Evolutionary conservation across 2,113 vertebrate species (phyloP).

Genomic region (Nanger granti): DNA sequence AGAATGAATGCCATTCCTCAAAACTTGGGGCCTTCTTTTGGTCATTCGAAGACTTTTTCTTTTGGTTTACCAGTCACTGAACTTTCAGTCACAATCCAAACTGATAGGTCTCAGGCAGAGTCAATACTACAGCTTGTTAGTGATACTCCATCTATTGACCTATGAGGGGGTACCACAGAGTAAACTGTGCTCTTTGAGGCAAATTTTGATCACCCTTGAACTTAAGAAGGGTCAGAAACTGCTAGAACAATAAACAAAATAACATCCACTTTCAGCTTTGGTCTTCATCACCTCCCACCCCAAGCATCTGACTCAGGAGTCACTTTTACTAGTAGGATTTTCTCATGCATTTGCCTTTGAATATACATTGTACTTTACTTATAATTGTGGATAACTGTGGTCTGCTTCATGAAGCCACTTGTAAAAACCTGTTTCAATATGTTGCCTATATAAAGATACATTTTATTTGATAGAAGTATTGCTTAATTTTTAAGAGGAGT

Average conservation of each 20-base stretch:
- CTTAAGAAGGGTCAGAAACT: not conserved
- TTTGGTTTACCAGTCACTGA: not conserved
- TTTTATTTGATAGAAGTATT: slow-evolving; percentile 49
- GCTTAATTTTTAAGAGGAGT: slow-evolving; percentile 56
- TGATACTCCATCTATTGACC: not conserved
- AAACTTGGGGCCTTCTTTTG: not conserved
- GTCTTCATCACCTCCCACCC: not conserved
- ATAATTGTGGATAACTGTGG: not conserved
- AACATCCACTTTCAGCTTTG: not conserved
- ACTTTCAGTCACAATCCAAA: not conserved
- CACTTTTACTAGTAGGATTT: slow-evolving; percentile 1
- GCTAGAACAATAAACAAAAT: not conserved
- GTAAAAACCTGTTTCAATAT: not conserved
- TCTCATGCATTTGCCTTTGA: not conserved
- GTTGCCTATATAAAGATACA: slow-evolving; percentile 8
- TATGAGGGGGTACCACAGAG: not conserved
- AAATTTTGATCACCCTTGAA: not conserved
- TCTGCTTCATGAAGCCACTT: slow-evolving; percentile 17
- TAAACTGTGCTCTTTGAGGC: not conserved
- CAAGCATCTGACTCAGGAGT: slow-evolving; percentile 1
- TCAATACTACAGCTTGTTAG: not conserved
- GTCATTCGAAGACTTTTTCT: not conserved
- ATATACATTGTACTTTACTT: not conserved
- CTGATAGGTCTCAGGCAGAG: not conserved
- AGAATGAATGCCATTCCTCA: not conserved